Evolutionary conservation across 2,797 vertebrate species (phyloP), one percentile per base, ranked within the genome.

Genomic region (Chromis chromis): DNA sequence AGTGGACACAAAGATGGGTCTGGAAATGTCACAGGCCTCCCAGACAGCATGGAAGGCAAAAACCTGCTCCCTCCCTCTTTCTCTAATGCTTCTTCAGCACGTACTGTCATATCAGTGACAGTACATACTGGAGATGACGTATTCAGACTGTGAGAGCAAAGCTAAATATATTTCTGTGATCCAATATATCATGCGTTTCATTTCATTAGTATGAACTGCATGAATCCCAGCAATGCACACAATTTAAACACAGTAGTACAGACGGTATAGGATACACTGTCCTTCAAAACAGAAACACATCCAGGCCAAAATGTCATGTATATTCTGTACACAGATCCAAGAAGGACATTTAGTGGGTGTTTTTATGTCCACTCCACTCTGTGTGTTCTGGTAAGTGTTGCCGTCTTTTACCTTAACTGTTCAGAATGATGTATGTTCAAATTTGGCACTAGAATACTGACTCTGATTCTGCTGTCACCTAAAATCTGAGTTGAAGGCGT

Each of bases 1-100:
- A 65, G 70, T 63, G 71, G 75, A 88, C 84, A 90, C 80, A 89
- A 90, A 90, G 75, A 82, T 75, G 22, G 57, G 67, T 67, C 65
- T 80, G 84, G 40, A 87, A 89, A 91, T 84, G 86, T 88, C 87
- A 82, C 80, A 78, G 90, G 90, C 88, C 89, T 86, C 84, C 57
- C 36, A 82, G 74, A 74, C 64, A 50, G 71, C 62, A 77, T 16
- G 55, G 71, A 71, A 61, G 39, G 13, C 56, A 70, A n/a, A n/a
- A 66, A 53, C 14, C 56, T 33, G 36, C 52, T 40, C 54, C 42
- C 54, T 56, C 53, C 12, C 39, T 36, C 9, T 22, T 22, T 11
- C 19, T 13, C 21, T 36, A 48, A 48, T 39, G 25, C 50, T 31
- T 72, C 40, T 50, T 46, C n/a, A 70, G 11, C 36, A 42, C 57